Percentiles rank a stretch among this genome's conserved stretches.
Conservation (phyloP, 2,888 invertebrate genomes). For the Petrolisthes cinctipes region DNA sequence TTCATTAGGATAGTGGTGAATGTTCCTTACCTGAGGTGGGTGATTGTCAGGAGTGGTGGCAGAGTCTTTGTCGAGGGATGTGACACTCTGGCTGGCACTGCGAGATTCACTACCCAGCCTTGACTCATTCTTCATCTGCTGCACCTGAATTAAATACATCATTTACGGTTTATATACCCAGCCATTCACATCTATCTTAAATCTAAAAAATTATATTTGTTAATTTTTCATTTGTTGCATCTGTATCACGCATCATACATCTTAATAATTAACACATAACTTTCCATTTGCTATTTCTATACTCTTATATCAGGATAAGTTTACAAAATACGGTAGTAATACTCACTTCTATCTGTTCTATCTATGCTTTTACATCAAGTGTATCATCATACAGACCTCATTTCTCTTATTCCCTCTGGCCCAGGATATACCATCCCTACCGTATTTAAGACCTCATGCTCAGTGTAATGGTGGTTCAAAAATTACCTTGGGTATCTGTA, state of each 20-base stretch:
- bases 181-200: no score
- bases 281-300: neutral
- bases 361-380: no score
- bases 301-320: no score
- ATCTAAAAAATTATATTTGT: no score
- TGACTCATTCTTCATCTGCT: conserved; percentile 71
- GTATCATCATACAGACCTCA: no score
- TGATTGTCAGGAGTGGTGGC: conserved; percentile 71
- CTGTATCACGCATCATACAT: neutral
- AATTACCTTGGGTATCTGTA: no score
- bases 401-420: no score
- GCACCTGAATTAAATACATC: conserved; percentile 68
- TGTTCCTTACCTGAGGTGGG: conserved; percentile 38
- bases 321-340: no score
- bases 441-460: no score
- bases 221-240: neutral
- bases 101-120: conserved; percentile 72
- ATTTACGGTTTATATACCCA: neutral
- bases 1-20: neutral
- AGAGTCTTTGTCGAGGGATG: conserved; percentile 85
- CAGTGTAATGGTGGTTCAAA: no score
- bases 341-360: no score
- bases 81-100: conserved; percentile 82
- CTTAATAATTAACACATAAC: neutral
- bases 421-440: no score